A percentile compares a stretch with the other conserved stretches of the same genome.
These are phyloP conservation scores for Cloeon dipterum DNA, from an alignment of 2,888 invertebrate species.

Conservation along the genomic window DNA sequence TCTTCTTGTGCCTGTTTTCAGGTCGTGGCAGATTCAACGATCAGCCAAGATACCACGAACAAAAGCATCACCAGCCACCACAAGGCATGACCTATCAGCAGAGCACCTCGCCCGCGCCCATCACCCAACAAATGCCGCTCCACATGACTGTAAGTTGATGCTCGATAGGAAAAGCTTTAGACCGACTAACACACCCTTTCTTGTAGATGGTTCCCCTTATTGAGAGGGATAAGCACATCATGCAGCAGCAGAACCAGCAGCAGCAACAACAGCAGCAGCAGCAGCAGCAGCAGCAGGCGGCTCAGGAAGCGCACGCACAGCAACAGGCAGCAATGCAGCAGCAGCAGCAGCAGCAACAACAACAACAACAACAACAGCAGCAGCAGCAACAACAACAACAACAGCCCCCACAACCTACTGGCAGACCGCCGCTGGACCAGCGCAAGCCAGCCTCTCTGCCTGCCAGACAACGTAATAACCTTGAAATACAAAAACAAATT, in stretches of 20 bases:
- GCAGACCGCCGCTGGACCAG: constrained; percentile 9
- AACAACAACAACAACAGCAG: constrained; percentile 12
- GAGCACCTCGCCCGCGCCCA: constrained; percentile 8
- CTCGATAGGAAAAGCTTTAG: no score
- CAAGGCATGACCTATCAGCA: no score
- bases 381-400: constrained; percentile 21
- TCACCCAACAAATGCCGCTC: background rate
- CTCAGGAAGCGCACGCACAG: constrained; percentile 3
- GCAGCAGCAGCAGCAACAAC: constrained; percentile 9
- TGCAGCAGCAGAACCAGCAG: background rate
- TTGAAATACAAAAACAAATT: no score
- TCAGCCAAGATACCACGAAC: background rate
- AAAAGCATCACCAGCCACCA: background rate
- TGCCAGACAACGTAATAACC: no score
- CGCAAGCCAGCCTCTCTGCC: constrained; percentile 7
- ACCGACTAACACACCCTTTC: no score
- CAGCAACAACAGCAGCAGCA: constrained; percentile 3
- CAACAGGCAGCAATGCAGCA: constrained; percentile 11
- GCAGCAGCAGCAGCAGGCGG: constrained; percentile 2
- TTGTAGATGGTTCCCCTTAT: no score
- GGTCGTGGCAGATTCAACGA: background rate
- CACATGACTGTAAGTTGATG: no score
- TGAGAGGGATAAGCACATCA: background rate
- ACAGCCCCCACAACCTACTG: constrained; percentile 13
- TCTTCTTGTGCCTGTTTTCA: no score